Evolutionary conservation across 2,888 invertebrate species (phyloP).

Genomic region (Phytoseiulus persimilis): DNA sequence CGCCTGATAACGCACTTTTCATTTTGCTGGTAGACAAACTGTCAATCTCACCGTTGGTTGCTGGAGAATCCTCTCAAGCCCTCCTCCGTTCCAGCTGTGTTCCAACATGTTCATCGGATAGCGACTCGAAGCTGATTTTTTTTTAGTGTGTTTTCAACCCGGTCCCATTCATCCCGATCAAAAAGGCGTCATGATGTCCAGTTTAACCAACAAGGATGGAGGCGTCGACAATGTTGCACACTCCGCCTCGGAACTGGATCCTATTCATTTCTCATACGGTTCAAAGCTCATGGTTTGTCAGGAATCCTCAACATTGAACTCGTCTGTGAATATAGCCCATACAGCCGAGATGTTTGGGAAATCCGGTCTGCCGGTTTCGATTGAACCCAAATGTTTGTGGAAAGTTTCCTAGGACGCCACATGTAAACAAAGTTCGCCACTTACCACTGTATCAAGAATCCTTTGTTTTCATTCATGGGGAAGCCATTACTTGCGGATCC

Average conservation of each 20-base stretch:
- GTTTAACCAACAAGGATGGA: not conserved
- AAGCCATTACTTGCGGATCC: conserved; percentile 7
- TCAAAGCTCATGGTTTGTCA: not conserved
- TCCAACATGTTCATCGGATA: too few species aligned
- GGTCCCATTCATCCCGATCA: too few species aligned
- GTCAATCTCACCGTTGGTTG: not conserved
- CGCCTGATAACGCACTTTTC: not conserved
- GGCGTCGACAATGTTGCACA: not conserved
- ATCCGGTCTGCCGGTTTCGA: not conserved
- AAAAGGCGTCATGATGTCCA: not conserved
- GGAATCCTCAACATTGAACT: not conserved
- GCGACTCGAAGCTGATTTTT: too few species aligned
- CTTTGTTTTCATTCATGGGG: too few species aligned
- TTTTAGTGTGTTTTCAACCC: not conserved
- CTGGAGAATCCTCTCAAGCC: too few species aligned
- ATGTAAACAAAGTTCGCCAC: not conserved
- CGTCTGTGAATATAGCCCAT: not conserved
- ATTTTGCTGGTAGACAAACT: not conserved
- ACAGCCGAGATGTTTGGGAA: conserved; percentile 18
- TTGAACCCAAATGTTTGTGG: not conserved
- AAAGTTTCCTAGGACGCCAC: not conserved
- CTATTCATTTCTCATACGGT: not conserved
- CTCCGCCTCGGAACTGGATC: not conserved
- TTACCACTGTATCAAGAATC: too few species aligned
- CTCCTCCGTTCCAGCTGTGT: too few species aligned